Evolutionary conservation across 2,113 vertebrate species (phyloP).

Genomic region (Nestor notabilis): DNA sequence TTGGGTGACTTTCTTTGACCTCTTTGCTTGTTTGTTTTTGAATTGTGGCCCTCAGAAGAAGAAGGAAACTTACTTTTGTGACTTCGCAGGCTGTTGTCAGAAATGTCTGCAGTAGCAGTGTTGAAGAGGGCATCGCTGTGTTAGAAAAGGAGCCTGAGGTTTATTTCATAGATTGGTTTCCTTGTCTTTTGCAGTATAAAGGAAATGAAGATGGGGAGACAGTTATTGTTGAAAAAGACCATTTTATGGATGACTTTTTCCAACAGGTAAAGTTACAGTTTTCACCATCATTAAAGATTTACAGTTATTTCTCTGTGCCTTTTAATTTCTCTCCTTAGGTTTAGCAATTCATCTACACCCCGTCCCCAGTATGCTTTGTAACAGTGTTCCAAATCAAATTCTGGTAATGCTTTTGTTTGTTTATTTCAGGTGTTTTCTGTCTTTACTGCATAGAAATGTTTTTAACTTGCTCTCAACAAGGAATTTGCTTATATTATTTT

Average conservation of each 20-base stretch:
- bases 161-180: background rate
- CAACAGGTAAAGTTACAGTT: slow-evolving; percentile 78
- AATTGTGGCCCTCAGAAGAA: background rate
- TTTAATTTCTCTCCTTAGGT: background rate
- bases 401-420: background rate
- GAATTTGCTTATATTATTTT: background rate
- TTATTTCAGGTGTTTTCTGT: background rate
- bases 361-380: background rate
- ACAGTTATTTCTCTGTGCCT: background rate
- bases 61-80: background rate
- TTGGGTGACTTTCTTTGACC: background rate
- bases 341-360: background rate
- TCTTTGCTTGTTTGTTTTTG: background rate
- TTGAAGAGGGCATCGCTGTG: fast-evolving
- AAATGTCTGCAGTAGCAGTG: fast-evolving
- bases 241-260: slow-evolving; percentile 95
- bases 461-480: background rate
- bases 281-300: background rate
- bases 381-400: background rate
- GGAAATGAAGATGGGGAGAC: slow-evolving; percentile 83
- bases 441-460: background rate
- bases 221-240: slow-evolving; percentile 82
- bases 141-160: background rate
- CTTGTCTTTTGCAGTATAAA: slow-evolving; percentile 68
- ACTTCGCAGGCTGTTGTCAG: background rate